Evolutionary conservation across 2,113 vertebrate genomes (phyloP), one percentile per base, ranked within the genome.

Genomic region (Baryphthengus martii): DNA sequence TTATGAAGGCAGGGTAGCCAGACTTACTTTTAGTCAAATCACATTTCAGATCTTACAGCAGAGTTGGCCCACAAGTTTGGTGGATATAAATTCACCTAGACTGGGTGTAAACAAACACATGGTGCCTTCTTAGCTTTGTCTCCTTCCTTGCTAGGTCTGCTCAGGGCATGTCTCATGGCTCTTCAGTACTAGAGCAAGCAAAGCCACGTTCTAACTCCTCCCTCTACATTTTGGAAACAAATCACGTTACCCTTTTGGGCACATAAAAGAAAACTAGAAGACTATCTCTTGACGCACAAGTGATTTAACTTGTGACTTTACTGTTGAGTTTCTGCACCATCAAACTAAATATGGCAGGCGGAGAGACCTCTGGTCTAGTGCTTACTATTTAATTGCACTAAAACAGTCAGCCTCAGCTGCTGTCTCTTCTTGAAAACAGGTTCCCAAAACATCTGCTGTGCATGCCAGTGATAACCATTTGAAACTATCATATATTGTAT

Each of bases 11-110:
- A 81, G 72, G 42, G 68, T 53, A 95, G 81, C 74, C 49, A 90
- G 65, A 68, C 66, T 88, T 74, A 70, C 33, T 84, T 21, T 50
- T 82, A 96, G 88, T 70, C 90, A 96, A 97, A 97, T 90, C 42
- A 63, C 18, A 8, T 79, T 81, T 84, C 76, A 86, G 55, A 68
- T 58, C 79, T 84, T 75, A 56, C 35, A 86, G 59, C 49, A 45
- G 75, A 93, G 40, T 11, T 88, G 26, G 56, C 44, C 59, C 56
- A 61, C 56, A 88, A 24, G 78, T 80, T 59, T 71, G 37, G n/a
- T 92, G 47, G 25, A 85, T 63, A 50, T 50, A 63, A 66, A 83
- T 88, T 78, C 1, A 0, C 52, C 31, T 52, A 68, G 83, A 52
- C 65, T 81, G 40, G 47, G 25, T 44, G 20, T 75, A 88, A 93